These are phyloP conservation scores for Anthoscopus minutus DNA, from an alignment of 2,113 vertebrate genomes.

Conservation along the genomic window DNA sequence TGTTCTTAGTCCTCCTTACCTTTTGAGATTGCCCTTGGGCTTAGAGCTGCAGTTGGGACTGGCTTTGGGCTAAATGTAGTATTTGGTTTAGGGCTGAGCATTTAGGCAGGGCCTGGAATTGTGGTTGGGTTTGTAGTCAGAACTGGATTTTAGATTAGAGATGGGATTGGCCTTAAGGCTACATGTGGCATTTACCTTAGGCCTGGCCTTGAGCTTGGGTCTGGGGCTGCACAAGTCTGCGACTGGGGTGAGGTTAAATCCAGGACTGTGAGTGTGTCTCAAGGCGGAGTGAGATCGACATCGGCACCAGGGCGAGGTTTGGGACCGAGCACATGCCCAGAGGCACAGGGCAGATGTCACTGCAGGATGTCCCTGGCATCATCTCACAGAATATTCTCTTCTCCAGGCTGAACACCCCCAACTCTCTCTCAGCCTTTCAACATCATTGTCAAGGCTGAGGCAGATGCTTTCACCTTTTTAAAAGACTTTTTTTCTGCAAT, in stretches of 20 bases:
- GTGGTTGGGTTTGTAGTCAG: background rate
- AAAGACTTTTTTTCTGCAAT: background rate
- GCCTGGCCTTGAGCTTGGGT: background rate
- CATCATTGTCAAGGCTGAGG: background rate
- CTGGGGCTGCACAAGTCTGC: background rate
- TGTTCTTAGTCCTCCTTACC: background rate
- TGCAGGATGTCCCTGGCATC: background rate
- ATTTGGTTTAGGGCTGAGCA: background rate
- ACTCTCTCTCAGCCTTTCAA: background rate
- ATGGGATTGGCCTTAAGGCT: background rate
- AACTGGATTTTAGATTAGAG: too few relatives aligned
- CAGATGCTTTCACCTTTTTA: background rate
- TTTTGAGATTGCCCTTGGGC: background rate
- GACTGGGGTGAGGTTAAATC: background rate
- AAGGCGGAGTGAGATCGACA: too few relatives aligned
- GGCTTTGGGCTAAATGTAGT: background rate
- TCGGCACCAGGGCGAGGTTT: background rate
- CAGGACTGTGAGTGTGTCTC: background rate
- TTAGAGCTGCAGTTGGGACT: background rate
- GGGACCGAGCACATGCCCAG: background rate
- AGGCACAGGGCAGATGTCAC: background rate
- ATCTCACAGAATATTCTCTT: background rate
- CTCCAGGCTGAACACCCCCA: background rate
- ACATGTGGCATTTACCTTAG: background rate
- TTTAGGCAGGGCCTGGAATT: background rate